Evolutionary conservation across 2,113 vertebrate species (phyloP).

Genomic region (Toxostoma redivivum): DNA sequence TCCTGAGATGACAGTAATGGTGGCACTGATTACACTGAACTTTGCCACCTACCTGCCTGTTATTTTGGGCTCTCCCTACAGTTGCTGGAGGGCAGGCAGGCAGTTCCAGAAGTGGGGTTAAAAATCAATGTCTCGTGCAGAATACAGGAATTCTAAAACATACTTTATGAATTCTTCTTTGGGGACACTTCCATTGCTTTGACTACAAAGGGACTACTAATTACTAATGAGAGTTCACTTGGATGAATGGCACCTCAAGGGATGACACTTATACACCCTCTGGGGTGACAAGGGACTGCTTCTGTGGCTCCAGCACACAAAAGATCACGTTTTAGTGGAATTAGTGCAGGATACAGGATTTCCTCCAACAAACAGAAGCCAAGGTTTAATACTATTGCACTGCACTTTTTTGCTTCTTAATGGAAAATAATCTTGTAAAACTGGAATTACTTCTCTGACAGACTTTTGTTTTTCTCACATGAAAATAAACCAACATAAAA

Average conservation of each 20-base stretch:
- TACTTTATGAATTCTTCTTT: not conserved
- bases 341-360: not conserved
- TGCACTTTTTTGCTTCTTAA: not conserved
- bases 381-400: not conserved
- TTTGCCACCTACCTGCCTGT: not conserved
- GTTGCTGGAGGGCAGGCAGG: not conserved
- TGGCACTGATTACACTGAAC: not conserved
- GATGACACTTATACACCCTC: not conserved
- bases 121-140: not conserved
- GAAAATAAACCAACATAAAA: not conserved
- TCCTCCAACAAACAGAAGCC: not conserved
- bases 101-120: not conserved
- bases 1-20: not conserved
- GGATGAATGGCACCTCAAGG: not conserved
- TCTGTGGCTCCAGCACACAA: not conserved
- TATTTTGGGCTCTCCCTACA: not conserved
- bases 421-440: not conserved
- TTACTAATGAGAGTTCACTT: not conserved
- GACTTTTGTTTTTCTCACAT: not conserved
- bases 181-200: not conserved
- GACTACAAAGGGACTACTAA: not conserved
- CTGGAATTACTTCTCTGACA: not conserved
- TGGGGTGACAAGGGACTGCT: not conserved
- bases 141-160: not conserved
- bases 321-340: not conserved